Evolutionary conservation across 2,888 invertebrate genomes (phyloP), one percentile per base, ranked within the genome.

Genomic region (Phortica okadai): DNA sequence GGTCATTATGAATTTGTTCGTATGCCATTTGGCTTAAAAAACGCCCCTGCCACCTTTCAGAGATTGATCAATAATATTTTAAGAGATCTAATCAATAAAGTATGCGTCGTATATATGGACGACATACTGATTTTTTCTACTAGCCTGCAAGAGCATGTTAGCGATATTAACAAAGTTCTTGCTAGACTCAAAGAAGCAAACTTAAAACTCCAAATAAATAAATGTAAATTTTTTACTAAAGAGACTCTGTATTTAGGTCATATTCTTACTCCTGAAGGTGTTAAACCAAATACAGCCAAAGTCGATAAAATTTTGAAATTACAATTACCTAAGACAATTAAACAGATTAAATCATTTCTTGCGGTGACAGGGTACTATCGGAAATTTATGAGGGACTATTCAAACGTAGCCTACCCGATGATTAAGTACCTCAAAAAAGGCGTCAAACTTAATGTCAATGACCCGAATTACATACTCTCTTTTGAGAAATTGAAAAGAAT

Each of bases 1-100:
- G 67, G 76, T n/a, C 75, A 77, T 16, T 77, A 73, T 41, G 75
- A 77, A 21, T 77, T 77, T 54, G 70, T 73, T 21, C 66, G 78
- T 66, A 72, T 78, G 78, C 76, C 76, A 1, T 77, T 77, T 45
- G 66, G 77, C 7, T 45, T 76, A 42, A 72, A 69, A 10, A 76
- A 77, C 25, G 73, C 74, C 7, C 77, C 74, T 45, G 70, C 72
- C 16, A 77, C 76, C 5, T 74, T 76, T 45, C 45, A 45, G 45
- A 45, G 45, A 45, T 45, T 45, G 45, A 10, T 45, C 10, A 45
- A 45, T 45, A 42, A 76, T 74, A 16, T 74, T 74, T 45, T 62
- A 62, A n/a, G 74, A 62, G 14, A 69, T 74, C 64, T 54, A 75
- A 44, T 45, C 58, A 50, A 75, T 75, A 70, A 77, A 76, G 56